These are phyloP conservation scores for Nomada ferruginata DNA, from an alignment of 2,888 invertebrate genomes.

Conservation along the genomic window DNA sequence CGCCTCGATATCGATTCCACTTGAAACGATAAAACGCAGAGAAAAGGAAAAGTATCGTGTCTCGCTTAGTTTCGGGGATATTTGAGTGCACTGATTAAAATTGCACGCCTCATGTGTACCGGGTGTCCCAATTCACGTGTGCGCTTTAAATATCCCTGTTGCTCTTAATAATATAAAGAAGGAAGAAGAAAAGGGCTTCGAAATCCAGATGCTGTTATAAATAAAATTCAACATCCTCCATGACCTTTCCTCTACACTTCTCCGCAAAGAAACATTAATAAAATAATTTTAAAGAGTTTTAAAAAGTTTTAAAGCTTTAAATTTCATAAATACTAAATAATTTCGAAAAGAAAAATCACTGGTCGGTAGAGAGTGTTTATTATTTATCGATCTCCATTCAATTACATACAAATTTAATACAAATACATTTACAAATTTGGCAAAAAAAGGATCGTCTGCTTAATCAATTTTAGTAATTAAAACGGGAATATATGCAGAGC, in stretches of 20 bases:
- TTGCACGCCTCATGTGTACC: conserved; percentile 2
- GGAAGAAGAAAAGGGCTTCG: not conserved
- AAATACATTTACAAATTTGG: too few species aligned
- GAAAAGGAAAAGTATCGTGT: not conserved
- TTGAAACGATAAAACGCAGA: not conserved
- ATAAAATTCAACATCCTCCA: not conserved
- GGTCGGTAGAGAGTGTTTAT: too few species aligned
- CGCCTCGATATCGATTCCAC: conserved; percentile 4
- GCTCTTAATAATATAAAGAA: not conserved
- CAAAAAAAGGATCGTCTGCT: too few species aligned
- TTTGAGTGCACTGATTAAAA: conserved; percentile 28
- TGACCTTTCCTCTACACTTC: not conserved
- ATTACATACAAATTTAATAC: too few species aligned
- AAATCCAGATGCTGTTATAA: not conserved
- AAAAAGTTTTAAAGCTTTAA: too few species aligned
- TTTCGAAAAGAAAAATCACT: too few species aligned
- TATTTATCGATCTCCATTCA: too few species aligned
- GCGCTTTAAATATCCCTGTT: not conserved
- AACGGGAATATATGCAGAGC: not conserved
- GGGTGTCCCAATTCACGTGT: not conserved
- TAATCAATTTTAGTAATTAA: not conserved
- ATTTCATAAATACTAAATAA: too few species aligned
- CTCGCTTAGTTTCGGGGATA: conserved; percentile 10
- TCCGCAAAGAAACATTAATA: too few species aligned
- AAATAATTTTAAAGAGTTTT: too few species aligned